Evolutionary conservation across 2,113 vertebrate genomes (phyloP).

Genomic region (Lynx canadensis): DNA sequence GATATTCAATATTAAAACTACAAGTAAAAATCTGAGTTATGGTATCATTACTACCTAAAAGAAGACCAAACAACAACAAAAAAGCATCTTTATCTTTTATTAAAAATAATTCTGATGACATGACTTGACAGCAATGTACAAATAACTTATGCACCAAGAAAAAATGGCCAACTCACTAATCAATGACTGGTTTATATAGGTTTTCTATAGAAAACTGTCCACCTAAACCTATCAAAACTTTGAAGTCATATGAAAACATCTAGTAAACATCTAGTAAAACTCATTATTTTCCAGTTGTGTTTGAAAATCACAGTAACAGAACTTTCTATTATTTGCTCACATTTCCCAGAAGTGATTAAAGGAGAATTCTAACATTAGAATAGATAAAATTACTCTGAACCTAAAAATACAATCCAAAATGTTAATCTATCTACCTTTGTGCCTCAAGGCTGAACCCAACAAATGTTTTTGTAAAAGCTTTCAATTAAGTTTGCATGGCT

Average conservation of each 20-base stretch:
- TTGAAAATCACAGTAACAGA: neutral
- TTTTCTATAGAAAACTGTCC: constrained; percentile 2
- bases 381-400: constrained; percentile 52
- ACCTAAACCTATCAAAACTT: neutral
- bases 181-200: neutral
- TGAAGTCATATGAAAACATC: neutral
- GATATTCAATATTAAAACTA: constrained; percentile 39
- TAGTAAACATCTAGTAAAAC: neutral
- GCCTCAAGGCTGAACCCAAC: constrained; percentile 11
- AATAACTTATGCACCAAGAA: constrained; percentile 2
- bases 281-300: neutral
- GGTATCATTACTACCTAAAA: constrained; percentile 23
- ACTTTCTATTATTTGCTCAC: neutral
- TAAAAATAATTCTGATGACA: constrained; percentile 45
- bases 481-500: constrained; percentile 39
- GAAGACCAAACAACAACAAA: neutral
- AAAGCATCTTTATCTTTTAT: neutral
- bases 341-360: constrained; percentile 48
- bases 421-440: constrained; percentile 15
- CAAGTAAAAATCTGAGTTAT: constrained; percentile 31
- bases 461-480: constrained; percentile 58
- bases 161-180: constrained; percentile 6
- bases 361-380: constrained; percentile 27
- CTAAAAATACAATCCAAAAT: constrained; percentile 56
- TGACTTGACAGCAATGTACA: neutral